Conservation (phyloP, 1,140 invertebrate species). For the Ceratitis capitata region DNA sequence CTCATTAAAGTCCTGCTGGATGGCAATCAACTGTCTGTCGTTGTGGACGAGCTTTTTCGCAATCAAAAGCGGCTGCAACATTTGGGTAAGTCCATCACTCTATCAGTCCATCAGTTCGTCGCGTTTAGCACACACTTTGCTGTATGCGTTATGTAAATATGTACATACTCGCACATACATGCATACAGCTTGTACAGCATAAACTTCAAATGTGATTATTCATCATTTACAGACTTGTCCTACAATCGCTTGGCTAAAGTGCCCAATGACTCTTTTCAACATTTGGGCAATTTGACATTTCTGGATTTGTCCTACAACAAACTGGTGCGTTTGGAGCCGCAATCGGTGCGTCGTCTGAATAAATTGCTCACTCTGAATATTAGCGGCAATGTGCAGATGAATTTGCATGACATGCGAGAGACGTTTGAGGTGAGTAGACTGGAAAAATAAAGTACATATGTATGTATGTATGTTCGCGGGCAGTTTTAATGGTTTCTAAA, state of each 20-base stretch:
- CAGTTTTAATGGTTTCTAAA: background rate
- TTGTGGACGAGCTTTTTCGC: slow-evolving; percentile 78
- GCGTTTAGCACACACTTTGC: background rate
- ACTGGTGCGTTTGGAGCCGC: slow-evolving; percentile 73
- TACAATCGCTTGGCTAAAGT: slow-evolving; percentile 79
- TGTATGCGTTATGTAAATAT: no score
- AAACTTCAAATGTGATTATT: slow-evolving; percentile 1
- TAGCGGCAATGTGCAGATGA: slow-evolving; percentile 71
- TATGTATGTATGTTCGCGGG: no score
- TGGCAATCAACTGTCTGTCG: slow-evolving; percentile 79
- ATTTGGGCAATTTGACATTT: slow-evolving; percentile 72
- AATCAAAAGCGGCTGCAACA: slow-evolving; percentile 70
- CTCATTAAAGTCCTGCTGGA: slow-evolving; percentile 76
- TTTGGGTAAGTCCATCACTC: slow-evolving; percentile 55
- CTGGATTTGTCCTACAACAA: slow-evolving; percentile 81
- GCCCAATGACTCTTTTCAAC: slow-evolving; percentile 75
- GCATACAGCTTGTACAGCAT: background rate
- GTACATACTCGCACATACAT: background rate
- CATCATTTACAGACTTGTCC: slow-evolving; percentile 67
- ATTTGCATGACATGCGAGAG: slow-evolving; percentile 62
- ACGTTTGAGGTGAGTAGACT: slow-evolving; percentile 62
- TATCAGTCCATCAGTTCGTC: background rate
- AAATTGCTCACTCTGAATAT: slow-evolving; percentile 70
- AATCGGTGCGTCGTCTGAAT: slow-evolving; percentile 67
- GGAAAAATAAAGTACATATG: background rate